Conservation (phyloP, 2,797 vertebrate genomes). For the Taenioides sp. region DNA sequence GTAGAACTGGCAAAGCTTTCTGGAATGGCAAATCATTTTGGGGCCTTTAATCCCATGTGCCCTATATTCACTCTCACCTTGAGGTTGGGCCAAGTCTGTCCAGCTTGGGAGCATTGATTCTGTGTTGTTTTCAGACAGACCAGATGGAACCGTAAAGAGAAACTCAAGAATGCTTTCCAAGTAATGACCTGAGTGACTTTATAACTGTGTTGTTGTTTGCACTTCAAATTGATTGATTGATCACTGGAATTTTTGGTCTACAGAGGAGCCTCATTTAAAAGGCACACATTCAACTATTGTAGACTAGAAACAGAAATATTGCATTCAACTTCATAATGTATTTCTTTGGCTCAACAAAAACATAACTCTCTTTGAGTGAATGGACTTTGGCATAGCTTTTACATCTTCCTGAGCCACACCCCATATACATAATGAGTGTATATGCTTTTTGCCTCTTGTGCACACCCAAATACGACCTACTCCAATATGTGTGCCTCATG, state of each 20-base stretch:
- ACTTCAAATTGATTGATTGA: neutral
- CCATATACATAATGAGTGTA: neutral
- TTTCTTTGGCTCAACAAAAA: no score
- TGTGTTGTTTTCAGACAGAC: conserved; percentile 56
- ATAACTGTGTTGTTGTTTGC: neutral
- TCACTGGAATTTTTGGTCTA: neutral
- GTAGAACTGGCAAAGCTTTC: neutral
- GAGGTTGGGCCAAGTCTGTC: conserved; percentile 31
- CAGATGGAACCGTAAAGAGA: conserved; percentile 43
- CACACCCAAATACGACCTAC: neutral
- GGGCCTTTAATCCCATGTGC: conserved; percentile 19
- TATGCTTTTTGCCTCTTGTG: neutral
- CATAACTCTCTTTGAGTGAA: no score
- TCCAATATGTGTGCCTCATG: neutral
- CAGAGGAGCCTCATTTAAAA: neutral
- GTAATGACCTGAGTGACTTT: conserved; percentile 15
- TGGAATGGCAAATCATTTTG: conserved; percentile 5
- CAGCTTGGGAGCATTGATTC: conserved; percentile 48
- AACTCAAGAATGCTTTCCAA: conserved; percentile 39
- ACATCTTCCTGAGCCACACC: neutral
- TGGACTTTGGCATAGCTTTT: neutral
- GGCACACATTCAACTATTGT: neutral
- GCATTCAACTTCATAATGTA: neutral
- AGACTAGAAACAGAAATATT: neutral
- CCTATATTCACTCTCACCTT: conserved; percentile 49